Conservation (phyloP, 1,140 invertebrate species). For the Hyposmocoma kahamanoa region DNA sequence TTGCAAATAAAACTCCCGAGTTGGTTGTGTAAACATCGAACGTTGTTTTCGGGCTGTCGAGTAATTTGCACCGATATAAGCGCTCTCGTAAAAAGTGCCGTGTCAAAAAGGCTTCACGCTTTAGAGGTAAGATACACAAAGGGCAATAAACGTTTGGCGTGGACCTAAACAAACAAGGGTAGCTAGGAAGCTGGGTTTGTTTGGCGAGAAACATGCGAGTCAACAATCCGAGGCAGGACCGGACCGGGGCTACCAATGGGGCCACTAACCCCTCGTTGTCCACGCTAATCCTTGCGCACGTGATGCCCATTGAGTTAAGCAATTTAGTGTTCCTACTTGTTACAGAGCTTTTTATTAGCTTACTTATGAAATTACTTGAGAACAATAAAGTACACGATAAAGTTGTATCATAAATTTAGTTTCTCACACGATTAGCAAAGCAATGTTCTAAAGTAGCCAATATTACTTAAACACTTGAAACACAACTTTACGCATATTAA, state of each 20-base stretch:
- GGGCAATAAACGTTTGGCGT: conserved; percentile 62
- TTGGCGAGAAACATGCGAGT: conserved; percentile 65
- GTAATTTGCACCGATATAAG: conserved; percentile 59
- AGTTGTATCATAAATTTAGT: too few relatives aligned
- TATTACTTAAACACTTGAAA: too few relatives aligned
- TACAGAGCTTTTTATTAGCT: too few relatives aligned
- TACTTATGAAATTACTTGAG: too few relatives aligned
- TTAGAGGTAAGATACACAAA: conserved; percentile 63
- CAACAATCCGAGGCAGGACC: conserved; percentile 34
- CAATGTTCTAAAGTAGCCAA: too few relatives aligned
- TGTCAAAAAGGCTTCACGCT: conserved; percentile 70
- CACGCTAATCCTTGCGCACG: conserved; percentile 30
- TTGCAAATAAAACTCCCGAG: conserved; percentile 13
- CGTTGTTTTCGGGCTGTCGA: conserved; percentile 27
- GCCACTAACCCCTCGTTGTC: conserved; percentile 7
- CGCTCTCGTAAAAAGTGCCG: conserved; percentile 65
- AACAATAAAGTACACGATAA: too few relatives aligned
- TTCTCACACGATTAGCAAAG: too few relatives aligned
- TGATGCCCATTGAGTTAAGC: conserved; percentile 7
- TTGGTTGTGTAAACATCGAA: conserved; percentile 24
- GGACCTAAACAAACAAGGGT: conserved; percentile 71
- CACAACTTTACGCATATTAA: too few relatives aligned
- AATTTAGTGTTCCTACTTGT: too few relatives aligned
- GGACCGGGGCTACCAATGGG: neutral
- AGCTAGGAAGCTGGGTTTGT: conserved; percentile 68